phyloP scores from a whole-genome alignment of 2,797 vertebrate species.

The Coranthus polyacanthus region DNA sequence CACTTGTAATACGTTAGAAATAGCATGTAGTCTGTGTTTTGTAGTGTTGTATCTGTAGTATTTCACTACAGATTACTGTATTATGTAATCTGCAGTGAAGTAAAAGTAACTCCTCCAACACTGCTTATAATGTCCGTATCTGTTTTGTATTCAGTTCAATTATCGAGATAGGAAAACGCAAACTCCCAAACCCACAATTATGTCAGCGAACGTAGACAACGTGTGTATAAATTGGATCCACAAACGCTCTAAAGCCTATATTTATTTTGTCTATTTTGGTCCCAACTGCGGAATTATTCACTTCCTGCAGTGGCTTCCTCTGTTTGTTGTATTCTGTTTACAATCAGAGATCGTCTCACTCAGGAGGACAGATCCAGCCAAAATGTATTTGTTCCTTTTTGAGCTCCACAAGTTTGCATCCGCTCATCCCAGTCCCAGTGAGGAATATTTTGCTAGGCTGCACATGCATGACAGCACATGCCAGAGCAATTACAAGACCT shows the following conservation, averaged over 20 bases:
- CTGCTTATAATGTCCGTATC: not conserved
- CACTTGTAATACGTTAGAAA: too few species aligned
- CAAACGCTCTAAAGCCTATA: conserved; percentile 16
- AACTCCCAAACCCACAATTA: conserved; percentile 9
- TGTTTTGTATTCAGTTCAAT: conserved; percentile 27
- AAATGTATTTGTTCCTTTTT: conserved; percentile 22
- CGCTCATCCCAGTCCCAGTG: conserved; percentile 33
- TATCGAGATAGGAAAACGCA: not conserved
- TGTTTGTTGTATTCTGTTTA: conserved; percentile 61
- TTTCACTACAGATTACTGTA: too few species aligned
- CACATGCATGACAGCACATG: conserved; percentile 66
- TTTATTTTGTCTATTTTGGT: conserved; percentile 58
- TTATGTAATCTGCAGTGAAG: too few species aligned
- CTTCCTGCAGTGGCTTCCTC: conserved; percentile 72
- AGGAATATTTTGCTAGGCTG: conserved; percentile 21
- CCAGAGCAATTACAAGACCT: conserved; percentile 67
- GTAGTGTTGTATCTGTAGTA: too few species aligned
- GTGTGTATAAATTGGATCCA: conserved; percentile 15
- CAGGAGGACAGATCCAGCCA: conserved; percentile 28
- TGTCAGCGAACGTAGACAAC: conserved; percentile 17
- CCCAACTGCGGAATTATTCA: conserved; percentile 39
- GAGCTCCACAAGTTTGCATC: conserved; percentile 11
- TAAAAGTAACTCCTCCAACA: too few species aligned
- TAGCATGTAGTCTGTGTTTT: too few species aligned
- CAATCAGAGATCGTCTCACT: conserved; percentile 53